These are phyloP conservation scores for Yponomeuta plumbellus DNA, from an alignment of 2,888 invertebrate species.

Conservation along the genomic window DNA sequence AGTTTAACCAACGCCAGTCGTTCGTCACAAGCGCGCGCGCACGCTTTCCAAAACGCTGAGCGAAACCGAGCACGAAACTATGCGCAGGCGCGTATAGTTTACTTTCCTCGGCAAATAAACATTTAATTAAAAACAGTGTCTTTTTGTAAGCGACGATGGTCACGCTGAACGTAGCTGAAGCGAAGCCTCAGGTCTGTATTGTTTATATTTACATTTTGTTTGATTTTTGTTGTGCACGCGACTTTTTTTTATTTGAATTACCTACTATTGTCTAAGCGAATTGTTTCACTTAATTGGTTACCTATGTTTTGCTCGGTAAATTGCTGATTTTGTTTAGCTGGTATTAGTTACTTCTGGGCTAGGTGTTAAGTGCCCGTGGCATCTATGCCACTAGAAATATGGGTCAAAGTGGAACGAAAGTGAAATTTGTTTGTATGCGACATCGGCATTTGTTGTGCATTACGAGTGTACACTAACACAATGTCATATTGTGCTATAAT, in stretches of 20 bases:
- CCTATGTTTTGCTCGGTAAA: not conserved
- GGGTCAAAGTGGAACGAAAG: not conserved
- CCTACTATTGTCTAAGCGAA: not conserved
- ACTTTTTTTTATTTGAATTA: not conserved
- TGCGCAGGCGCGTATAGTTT: not conserved
- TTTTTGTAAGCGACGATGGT: not conserved
- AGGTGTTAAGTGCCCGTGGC: not conserved
- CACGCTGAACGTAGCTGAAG: not conserved
- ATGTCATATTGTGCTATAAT: too few species aligned
- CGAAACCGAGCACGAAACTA: slow-evolving; percentile 1
- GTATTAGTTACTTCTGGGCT: not conserved
- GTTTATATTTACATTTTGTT: not conserved
- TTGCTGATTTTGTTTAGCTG: not conserved
- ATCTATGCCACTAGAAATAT: not conserved
- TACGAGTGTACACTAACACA: not conserved
- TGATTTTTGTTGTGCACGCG: not conserved
- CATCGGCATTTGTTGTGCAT: not conserved
- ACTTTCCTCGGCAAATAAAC: not conserved
- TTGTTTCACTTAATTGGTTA: not conserved
- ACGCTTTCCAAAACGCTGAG: not conserved
- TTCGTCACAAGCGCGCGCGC: not conserved
- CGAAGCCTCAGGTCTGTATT: not conserved
- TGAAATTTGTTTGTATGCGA: not conserved
- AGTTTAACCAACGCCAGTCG: not conserved
- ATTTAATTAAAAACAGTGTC: not conserved